These are phyloP conservation scores for Tubulanus polymorphus DNA, from an alignment of 2,888 invertebrate species.

Conservation along the genomic window DNA sequence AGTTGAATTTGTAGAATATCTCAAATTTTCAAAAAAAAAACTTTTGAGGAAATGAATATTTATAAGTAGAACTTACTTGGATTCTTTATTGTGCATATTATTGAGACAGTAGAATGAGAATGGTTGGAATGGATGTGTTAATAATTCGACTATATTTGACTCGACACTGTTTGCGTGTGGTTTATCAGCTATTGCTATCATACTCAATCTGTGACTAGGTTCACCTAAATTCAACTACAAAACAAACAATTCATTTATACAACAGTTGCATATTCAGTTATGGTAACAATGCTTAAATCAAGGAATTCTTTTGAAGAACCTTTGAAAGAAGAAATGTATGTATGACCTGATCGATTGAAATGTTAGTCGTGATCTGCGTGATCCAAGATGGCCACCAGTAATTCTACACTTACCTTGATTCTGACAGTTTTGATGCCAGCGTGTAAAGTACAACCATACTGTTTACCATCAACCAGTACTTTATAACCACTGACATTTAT, in stretches of 20 bases:
- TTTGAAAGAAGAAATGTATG: too few relatives aligned
- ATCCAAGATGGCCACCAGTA: too few relatives aligned
- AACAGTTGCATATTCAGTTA: too few relatives aligned
- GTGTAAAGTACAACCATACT: conserved; percentile 49
- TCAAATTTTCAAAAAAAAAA: neutral
- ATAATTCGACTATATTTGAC: conserved; percentile 47
- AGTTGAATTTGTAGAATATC: neutral
- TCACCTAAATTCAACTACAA: conserved; percentile 45
- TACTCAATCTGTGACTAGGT: conserved; percentile 41
- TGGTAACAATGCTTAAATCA: too few relatives aligned
- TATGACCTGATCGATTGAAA: too few relatives aligned
- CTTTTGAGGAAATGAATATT: neutral
- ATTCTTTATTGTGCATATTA: conserved; percentile 29
- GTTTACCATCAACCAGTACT: conserved; percentile 52
- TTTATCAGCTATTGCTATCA: conserved; percentile 46
- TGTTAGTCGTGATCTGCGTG: too few relatives aligned
- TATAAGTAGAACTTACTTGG: conserved; percentile 3
- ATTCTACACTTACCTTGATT: conserved; percentile 39
- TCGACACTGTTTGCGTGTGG: conserved; percentile 43
- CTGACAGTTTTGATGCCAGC: conserved; percentile 44
- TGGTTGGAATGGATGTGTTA: conserved; percentile 48
- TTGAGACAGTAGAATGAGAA: conserved; percentile 52
- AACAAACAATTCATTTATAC: too few relatives aligned
- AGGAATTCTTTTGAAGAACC: too few relatives aligned
- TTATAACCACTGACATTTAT: conserved; percentile 45